Evolutionary conservation across 2,797 vertebrate genomes (phyloP), one percentile per base, ranked within the genome.

Genomic region (Varecia variegata): DNA sequence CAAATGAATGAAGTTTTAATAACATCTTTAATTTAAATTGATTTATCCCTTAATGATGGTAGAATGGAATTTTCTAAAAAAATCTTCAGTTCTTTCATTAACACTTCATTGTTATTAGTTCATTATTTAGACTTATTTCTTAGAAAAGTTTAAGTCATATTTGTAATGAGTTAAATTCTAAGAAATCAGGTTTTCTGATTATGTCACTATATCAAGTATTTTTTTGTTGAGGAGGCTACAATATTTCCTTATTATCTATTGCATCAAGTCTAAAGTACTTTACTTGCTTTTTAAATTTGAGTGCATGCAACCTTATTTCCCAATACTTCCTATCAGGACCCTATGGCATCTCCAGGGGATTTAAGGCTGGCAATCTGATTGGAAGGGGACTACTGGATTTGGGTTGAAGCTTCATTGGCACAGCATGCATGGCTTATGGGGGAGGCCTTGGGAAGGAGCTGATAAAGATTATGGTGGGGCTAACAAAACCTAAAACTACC

Each of bases 1-100:
- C 93, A 80, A 96, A 85, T 86, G 74, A 95, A 73, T 79, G 71
- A 96, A 96, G 83, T 95, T 95, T 95, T 96, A 95, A 77, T 90
- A 94, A 85, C 92, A 90, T 96, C 68, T 96, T 97, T 97, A 91
- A 92, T 94, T 93, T 94, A 84, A 95, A 96, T 80, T 97, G 84
- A 90, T 90, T 97, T 96, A 74, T 94, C n/a, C 79, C 88, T 97
- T 94, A 91, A 96, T 94, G 92, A 95, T 92, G 20, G 23, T 84
- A 92, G 89, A 91, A 85, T 74, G 62, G 45, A 95, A 88, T 87
- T 74, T 35, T 27, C 1, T 1, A 89, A 89, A 74, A 94, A 86
- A 74, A 52, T 25, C 38, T 68, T 88, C 82, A 23, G n/a, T 95
- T 79, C 65, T 86, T 93, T 93, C 23, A 71, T 85, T 70, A 94